Percentiles rank a stretch among this genome's conserved stretches.
These are phyloP conservation scores for Gisinianus flammeolus DNA, from an alignment of 2,888 invertebrate species.

Conservation along the genomic window DNA sequence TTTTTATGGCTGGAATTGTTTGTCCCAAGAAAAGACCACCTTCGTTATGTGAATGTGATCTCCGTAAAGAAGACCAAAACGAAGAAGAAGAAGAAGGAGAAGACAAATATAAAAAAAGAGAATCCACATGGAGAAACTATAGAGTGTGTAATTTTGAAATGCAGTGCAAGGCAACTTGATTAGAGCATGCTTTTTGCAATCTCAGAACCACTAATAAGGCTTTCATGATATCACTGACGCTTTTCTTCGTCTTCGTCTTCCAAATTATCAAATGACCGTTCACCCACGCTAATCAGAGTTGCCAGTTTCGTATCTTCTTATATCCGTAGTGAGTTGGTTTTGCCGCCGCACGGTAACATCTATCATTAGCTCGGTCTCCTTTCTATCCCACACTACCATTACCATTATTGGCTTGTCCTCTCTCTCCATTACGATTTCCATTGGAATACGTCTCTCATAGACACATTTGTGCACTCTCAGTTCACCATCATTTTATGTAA, in stretches of 20 bases:
- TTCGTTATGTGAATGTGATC: no score
- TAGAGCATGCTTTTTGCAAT: conserved; percentile 39
- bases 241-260: not conserved
- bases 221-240: conserved; percentile 36
- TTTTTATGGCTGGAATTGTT: not conserved
- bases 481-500: not conserved
- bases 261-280: conserved; percentile 26
- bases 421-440: conserved; percentile 7
- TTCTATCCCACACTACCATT: conserved; percentile 4
- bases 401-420: conserved; percentile 20
- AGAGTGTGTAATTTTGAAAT: conserved; percentile 34
- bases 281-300: conserved; percentile 33
- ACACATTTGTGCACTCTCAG: conserved; percentile 17
- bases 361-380: conserved; percentile 20
- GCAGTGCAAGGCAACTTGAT: conserved; percentile 11
- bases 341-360: conserved; percentile 3
- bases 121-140: not conserved
- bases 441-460: conserved; percentile 16
- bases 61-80: not conserved
- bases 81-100: not conserved
- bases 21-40: no score
- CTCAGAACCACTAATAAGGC: conserved; percentile 42
- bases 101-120: not conserved
- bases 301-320: no score
- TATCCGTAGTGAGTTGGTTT: not conserved